phyloP scores from a whole-genome alignment of 1,140 invertebrate genomes.

The Cotesia typhae region DNA sequence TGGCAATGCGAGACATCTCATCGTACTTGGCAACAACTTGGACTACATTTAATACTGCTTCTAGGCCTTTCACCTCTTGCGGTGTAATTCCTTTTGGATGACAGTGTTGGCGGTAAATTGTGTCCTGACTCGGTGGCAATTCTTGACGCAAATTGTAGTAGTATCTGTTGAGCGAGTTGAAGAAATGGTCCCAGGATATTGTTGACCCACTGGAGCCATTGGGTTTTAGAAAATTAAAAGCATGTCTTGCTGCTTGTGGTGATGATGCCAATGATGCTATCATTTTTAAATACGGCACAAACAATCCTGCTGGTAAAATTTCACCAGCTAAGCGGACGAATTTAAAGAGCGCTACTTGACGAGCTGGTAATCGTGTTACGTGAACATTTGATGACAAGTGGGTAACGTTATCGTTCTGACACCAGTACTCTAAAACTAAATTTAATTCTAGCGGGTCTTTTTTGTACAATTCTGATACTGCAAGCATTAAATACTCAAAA shows the following conservation, averaged over 20 bases:
- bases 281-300: conserved; percentile 88
- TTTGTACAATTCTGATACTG: conserved; percentile 81
- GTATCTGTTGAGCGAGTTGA: conserved; percentile 83
- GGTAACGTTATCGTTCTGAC: conserved; percentile 60
- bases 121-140: conserved; percentile 69
- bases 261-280: conserved; percentile 82
- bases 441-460: conserved; percentile 78
- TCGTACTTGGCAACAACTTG: conserved; percentile 80
- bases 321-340: conserved; percentile 90
- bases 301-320: conserved; percentile 83
- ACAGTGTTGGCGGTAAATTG: conserved; percentile 71
- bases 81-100: conserved; percentile 78
- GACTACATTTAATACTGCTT: conserved; percentile 81
- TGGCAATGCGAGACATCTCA: conserved; percentile 78
- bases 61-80: conserved; percentile 87
- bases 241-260: conserved; percentile 77
- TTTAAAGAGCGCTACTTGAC: conserved; percentile 86
- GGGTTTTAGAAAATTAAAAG: conserved; percentile 87
- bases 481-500: conserved; percentile 84
- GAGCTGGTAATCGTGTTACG: conserved; percentile 62
- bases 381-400: conserved; percentile 55
- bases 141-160: conserved; percentile 76
- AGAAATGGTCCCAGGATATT: conserved; percentile 90
- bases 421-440: conserved; percentile 85
- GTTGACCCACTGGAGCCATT: conserved; percentile 68